These are phyloP conservation scores for Venustaconcha ellipsiformis DNA, from an alignment of 1,140 invertebrate species.

Conservation along the genomic window DNA sequence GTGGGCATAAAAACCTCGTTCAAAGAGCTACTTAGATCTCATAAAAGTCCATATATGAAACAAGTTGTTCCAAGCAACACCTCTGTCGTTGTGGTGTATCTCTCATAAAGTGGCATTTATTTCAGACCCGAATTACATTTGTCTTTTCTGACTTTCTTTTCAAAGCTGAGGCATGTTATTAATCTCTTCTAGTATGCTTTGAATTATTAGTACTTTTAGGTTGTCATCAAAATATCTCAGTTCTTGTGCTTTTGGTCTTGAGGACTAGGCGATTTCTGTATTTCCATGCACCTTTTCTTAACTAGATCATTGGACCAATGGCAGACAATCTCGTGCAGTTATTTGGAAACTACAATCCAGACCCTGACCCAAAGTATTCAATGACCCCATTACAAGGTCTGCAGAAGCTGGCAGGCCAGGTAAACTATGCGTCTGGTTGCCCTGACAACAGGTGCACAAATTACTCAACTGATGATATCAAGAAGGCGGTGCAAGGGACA, in stretches of 20 bases:
- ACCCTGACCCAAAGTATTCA: conserved; percentile 43
- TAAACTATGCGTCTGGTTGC: conserved; percentile 59
- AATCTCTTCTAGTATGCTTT: neutral
- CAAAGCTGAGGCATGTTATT: neutral
- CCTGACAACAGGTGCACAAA: conserved; percentile 46
- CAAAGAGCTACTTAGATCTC: too few relatives aligned
- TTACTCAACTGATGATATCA: conserved; percentile 48
- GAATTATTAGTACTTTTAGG: too few relatives aligned
- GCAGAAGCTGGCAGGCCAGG: conserved; percentile 28
- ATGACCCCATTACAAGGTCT: conserved; percentile 58
- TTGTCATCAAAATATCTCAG: too few relatives aligned
- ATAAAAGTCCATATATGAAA: too few relatives aligned
- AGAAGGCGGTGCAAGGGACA: conserved; percentile 42
- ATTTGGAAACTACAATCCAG: conserved; percentile 61
- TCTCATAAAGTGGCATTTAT: too few relatives aligned
- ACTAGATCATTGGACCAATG: conserved; percentile 65
- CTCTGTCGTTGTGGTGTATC: too few relatives aligned
- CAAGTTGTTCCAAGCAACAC: too few relatives aligned
- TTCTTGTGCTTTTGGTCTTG: too few relatives aligned
- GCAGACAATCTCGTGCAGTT: conserved; percentile 61
- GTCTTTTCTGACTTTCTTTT: neutral
- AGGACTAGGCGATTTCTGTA: neutral
- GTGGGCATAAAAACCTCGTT: too few relatives aligned
- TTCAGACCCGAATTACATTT: too few relatives aligned
- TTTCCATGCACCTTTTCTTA: neutral